phyloP scores from a whole-genome alignment of 2,888 invertebrate species.

The Penaeus monodon region DNA sequence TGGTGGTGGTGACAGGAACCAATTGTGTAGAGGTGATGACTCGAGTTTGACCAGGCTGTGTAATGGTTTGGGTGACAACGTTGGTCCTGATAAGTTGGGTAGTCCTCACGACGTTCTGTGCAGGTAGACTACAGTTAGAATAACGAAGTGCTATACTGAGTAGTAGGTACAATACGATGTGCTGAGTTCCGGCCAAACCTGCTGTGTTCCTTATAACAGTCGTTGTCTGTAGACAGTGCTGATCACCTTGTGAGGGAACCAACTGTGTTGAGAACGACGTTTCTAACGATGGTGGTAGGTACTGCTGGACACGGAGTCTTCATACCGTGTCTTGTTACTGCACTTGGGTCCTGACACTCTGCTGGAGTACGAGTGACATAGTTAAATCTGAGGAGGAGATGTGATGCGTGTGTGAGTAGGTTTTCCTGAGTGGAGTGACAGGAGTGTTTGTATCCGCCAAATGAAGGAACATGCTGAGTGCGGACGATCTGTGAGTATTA shows the following conservation, averaged over 20 bases:
- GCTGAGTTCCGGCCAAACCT: slow-evolving; percentile 47
- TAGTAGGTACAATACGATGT: slow-evolving; percentile 50
- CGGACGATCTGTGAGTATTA: slow-evolving; percentile 39
- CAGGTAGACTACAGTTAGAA: slow-evolving; percentile 40
- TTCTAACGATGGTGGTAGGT: slow-evolving; percentile 51
- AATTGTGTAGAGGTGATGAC: slow-evolving; percentile 49
- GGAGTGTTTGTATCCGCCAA: slow-evolving; percentile 33
- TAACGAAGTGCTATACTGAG: slow-evolving; percentile 40
- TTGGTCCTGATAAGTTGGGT: slow-evolving; percentile 46
- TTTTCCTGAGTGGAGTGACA: slow-evolving; percentile 38
- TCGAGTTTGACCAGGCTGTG: slow-evolving; percentile 43
- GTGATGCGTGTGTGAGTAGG: slow-evolving; percentile 53
- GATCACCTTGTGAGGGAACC: slow-evolving; percentile 37
- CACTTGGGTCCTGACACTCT: slow-evolving; percentile 37
- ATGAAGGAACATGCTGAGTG: slow-evolving; percentile 37
- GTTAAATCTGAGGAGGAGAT: slow-evolving; percentile 32
- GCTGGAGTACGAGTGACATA: slow-evolving; percentile 53
- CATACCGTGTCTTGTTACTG: slow-evolving; percentile 47
- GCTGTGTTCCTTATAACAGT: slow-evolving; percentile 41
- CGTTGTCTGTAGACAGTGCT: slow-evolving; percentile 48
- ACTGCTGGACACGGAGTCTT: slow-evolving; percentile 44
- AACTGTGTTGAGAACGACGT: slow-evolving; percentile 49
- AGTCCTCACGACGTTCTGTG: slow-evolving; percentile 32
- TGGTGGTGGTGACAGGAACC: slow-evolving; percentile 41
- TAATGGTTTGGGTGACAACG: slow-evolving; percentile 49